These are phyloP conservation scores for Alaudala cheleensis DNA, from an alignment of 2,113 vertebrate genomes.

Conservation along the genomic window DNA sequence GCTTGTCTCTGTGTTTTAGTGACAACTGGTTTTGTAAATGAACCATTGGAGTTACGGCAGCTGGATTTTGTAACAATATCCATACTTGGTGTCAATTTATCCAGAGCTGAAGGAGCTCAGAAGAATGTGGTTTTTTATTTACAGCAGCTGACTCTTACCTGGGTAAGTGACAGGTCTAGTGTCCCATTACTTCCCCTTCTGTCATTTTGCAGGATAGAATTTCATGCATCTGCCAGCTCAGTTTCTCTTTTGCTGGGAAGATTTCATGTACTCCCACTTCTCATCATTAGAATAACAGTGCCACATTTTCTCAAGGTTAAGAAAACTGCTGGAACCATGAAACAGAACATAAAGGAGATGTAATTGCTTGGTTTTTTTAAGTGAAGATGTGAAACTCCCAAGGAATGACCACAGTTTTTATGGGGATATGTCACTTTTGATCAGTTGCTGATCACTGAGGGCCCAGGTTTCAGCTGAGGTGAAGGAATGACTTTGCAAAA, in stretches of 20 bases:
- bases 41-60: background rate
- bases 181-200: conserved; percentile 43
- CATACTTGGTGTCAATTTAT: background rate
- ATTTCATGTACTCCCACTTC: background rate
- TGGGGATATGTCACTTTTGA: background rate
- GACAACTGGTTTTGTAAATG: background rate
- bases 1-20: background rate
- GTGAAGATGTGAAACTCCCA: background rate
- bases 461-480: background rate
- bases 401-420: background rate
- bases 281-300: conserved; percentile 18
- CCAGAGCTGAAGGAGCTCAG: background rate
- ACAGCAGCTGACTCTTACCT: conserved; percentile 3
- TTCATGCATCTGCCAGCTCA: conserved; percentile 38
- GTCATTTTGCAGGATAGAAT: conserved; percentile 36
- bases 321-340: background rate
- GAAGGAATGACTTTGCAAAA: background rate
- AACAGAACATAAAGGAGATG: background rate
- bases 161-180: conserved; percentile 13
- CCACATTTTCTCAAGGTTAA: conserved; percentile 15
- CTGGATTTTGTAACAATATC: background rate
- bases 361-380: background rate
- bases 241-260: conserved; percentile 27
- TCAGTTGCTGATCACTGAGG: background rate
- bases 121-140: conserved; percentile 25